Evolutionary conservation across 2,888 invertebrate species (phyloP), one percentile per base, ranked within the genome.

Genomic region (Ormyrus pomaceus): DNA sequence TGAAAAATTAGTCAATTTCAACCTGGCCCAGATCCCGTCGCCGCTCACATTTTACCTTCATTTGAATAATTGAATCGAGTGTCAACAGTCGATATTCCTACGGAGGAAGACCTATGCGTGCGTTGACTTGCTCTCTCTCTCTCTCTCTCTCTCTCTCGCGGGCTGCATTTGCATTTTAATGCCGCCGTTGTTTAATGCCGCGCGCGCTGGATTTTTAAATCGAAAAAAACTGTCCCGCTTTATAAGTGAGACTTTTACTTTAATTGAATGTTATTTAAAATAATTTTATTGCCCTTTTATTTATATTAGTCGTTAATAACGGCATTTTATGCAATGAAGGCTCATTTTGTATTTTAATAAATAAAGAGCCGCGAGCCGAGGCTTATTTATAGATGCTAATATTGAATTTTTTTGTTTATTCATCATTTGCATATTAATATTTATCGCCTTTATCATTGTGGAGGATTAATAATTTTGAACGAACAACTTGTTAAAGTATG

Each of bases 1-100:
- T 77, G 77, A 77, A 77, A 71, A 77, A 71, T 72, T 78, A 78
- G 66, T 64, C 77, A 78, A 72, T 78, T 78, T 59, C 66, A 70
- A 51, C 34, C 34, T 64, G 70, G 69, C 58, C 71, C 64, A 50
- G 70, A 77, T 69, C 34, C 34, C 53, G 64, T 50, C 13, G 6
- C 59, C 55, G 48, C 73, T 69, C 69, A 51, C 66, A 69, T 64
- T 79, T 74, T 69, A 74, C 64, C 56, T 11, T 79, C 69, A 79
- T 79, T 79, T 79, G 58, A 74, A 79, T 79, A 74, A 74, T 74
- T 79, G 74, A 79, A 74, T 74, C 74, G 58, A 58, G 50, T 69
- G 74, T 79, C 79, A 79, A 74, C 79, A 73, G 78, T 62, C 77
- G 53, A 77, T 34, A 34, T 34, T 77, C 58, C 46, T 4, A 6